Conservation (phyloP, 2,888 invertebrate genomes). For the Drosophila prostipennis region DNA sequence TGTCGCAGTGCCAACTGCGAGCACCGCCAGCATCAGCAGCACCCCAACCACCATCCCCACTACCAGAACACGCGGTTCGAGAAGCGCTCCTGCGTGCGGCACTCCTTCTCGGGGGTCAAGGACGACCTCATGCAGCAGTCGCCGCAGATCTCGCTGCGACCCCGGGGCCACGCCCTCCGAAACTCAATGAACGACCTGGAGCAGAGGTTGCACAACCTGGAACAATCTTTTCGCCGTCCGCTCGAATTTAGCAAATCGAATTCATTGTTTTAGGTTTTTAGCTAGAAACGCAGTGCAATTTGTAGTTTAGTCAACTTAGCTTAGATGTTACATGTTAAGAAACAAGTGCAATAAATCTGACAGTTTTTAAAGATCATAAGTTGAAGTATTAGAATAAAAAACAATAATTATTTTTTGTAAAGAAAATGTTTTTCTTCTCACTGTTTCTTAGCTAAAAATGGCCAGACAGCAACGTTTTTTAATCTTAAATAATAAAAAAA, state of each 20-base stretch:
- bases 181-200: constrained; percentile 84
- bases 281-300: constrained; percentile 57
- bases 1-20: constrained; percentile 72
- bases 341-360: constrained; percentile 69
- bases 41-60: constrained; percentile 63
- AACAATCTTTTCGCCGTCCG: constrained; percentile 83
- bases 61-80: constrained; percentile 82
- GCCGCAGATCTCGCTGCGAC: constrained; percentile 81
- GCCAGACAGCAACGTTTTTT: too few species aligned
- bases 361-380: constrained; percentile 15
- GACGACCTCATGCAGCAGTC: constrained; percentile 83
- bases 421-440: too few species aligned
- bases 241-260: constrained; percentile 82
- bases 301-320: constrained; percentile 40
- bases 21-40: constrained; percentile 68
- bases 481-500: too few species aligned
- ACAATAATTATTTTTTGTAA: too few species aligned
- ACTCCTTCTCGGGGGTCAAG: constrained; percentile 84
- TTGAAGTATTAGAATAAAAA: too few species aligned
- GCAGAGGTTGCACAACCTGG: constrained; percentile 83
- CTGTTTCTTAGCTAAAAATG: too few species aligned
- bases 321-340: constrained; percentile 49
- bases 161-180: constrained; percentile 82
- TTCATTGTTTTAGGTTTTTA: constrained; percentile 67
- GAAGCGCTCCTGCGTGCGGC: constrained; percentile 81